Percentiles rank a stretch among this genome's conserved stretches.
Conservation (phyloP, 2,888 invertebrate species). For the Bembecia ichneumoniformis region DNA sequence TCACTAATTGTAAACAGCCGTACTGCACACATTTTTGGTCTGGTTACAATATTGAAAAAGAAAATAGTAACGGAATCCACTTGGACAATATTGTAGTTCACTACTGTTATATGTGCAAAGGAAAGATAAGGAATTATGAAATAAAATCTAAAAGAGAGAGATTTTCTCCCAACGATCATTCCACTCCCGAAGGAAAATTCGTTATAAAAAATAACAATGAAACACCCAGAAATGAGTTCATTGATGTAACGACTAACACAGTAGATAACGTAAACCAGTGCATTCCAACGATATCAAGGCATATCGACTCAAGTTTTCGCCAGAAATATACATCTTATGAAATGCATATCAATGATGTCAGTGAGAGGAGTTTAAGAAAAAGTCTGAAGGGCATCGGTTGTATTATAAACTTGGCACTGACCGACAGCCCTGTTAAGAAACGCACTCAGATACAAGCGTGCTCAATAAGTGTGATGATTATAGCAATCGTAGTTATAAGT, state of each 20-base stretch:
- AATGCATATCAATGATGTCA: conserved; percentile 32
- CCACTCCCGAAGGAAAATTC: conserved; percentile 44
- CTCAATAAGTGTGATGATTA: conserved; percentile 68
- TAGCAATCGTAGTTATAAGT: conserved; percentile 65
- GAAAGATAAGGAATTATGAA: conserved; percentile 63
- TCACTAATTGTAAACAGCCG: conserved; percentile 43
- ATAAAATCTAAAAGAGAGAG: conserved; percentile 32
- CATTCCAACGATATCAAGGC: conserved; percentile 61
- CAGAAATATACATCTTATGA: conserved; percentile 55
- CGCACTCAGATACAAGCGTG: conserved; percentile 66
- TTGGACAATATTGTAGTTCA: conserved; percentile 39
- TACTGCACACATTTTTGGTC: conserved; percentile 60
- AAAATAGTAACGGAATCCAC: conserved; percentile 35
- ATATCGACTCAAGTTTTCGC: conserved; percentile 50
- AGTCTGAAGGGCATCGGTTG: conserved; percentile 61
- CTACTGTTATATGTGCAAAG: conserved; percentile 56
- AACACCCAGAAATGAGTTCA: conserved; percentile 16
- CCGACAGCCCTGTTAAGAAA: conserved; percentile 58
- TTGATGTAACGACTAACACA: conserved; percentile 17
- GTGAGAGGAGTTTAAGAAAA: conserved; percentile 52
- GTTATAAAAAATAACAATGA: conserved; percentile 8
- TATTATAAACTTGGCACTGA: conserved; percentile 55
- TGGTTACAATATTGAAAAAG: conserved; percentile 44
- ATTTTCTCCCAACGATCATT: conserved; percentile 51
- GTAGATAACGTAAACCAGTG: conserved; percentile 25